These are phyloP conservation scores for Volucella inanis DNA, from an alignment of 2,888 invertebrate genomes.

Conservation along the genomic window DNA sequence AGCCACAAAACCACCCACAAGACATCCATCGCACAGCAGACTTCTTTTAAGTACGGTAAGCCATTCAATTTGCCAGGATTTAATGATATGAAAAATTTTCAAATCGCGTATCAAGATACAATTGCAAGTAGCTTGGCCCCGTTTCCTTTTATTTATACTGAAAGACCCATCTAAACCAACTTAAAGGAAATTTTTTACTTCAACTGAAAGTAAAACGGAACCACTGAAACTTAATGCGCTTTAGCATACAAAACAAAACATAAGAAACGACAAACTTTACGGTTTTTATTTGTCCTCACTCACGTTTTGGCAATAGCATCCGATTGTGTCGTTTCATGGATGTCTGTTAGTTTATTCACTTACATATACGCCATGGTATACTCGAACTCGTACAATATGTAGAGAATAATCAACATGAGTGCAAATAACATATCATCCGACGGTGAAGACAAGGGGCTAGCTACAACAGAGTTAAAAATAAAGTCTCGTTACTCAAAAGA, in stretches of 20 bases:
- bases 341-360: constrained; percentile 35
- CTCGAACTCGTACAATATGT: constrained; percentile 41
- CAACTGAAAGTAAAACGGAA: constrained; percentile 62
- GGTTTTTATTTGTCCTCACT: constrained; percentile 40
- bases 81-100: constrained; percentile 57
- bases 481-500: constrained; percentile 70
- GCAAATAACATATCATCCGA: constrained; percentile 61
- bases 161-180: neutral
- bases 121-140: constrained; percentile 31
- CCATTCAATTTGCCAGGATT: constrained; percentile 64
- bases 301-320: constrained; percentile 69
- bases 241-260: constrained; percentile 51
- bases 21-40: neutral
- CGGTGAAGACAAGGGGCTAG: neutral
- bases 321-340: constrained; percentile 59
- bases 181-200: constrained; percentile 3
- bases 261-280: constrained; percentile 15
- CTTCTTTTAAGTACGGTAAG: constrained; percentile 1
- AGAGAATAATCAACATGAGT: constrained; percentile 57
- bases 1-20: constrained; percentile 31
- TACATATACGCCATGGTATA: constrained; percentile 44
- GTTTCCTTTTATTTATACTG: neutral
- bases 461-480: constrained; percentile 42
- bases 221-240: constrained; percentile 56
- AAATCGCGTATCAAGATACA: constrained; percentile 54